A percentile compares a stretch with the other conserved stretches of the same genome.
Conservation (phyloP, 2,888 invertebrate genomes). For the Sipha maydis region DNA sequence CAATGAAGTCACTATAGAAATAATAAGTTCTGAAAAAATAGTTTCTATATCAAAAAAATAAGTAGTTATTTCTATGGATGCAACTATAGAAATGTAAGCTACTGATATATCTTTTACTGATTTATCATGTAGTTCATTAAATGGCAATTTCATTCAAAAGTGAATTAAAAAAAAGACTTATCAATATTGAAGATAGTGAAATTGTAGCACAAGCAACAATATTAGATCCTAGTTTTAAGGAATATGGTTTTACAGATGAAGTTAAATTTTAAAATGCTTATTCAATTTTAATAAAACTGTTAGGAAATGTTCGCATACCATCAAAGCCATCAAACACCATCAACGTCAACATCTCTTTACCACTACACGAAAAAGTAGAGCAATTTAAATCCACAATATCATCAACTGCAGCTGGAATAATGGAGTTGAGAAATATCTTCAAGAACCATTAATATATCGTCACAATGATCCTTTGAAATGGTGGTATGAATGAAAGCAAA, state of each 20-base stretch:
- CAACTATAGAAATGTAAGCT: conserved; percentile 21
- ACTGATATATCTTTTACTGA: conserved; percentile 8
- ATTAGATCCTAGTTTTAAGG: conserved; percentile 59
- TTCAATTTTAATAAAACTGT: background rate
- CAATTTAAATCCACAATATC: conserved; percentile 12
- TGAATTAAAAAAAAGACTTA: conserved; percentile 58
- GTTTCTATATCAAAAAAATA: conserved; percentile 58
- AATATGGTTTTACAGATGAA: conserved; percentile 22
- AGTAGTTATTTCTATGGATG: conserved; percentile 37
- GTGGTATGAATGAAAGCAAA: conserved; percentile 18
- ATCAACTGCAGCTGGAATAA: conserved; percentile 27
- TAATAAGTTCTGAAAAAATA: conserved; percentile 59
- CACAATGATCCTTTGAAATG: conserved; percentile 17
- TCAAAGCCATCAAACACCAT: conserved; percentile 1
- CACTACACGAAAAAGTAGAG: conserved; percentile 11
- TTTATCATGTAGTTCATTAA: conserved; percentile 16
- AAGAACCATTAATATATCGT: conserved; percentile 22
- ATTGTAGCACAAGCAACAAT: conserved; percentile 58
- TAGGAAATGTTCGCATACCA: conserved; percentile 21
- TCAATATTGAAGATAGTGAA: conserved; percentile 58
- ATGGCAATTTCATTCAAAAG: conserved; percentile 36
- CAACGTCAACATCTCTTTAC: conserved; percentile 8
- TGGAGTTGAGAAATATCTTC: conserved; percentile 13
- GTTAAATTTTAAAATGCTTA: conserved; percentile 26
- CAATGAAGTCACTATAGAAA: conserved; percentile 62